Percentiles rank a stretch among this genome's conserved stretches.
These are phyloP conservation scores for Channa maculata DNA, from an alignment of 2,113 vertebrate genomes.

Conservation along the genomic window DNA sequence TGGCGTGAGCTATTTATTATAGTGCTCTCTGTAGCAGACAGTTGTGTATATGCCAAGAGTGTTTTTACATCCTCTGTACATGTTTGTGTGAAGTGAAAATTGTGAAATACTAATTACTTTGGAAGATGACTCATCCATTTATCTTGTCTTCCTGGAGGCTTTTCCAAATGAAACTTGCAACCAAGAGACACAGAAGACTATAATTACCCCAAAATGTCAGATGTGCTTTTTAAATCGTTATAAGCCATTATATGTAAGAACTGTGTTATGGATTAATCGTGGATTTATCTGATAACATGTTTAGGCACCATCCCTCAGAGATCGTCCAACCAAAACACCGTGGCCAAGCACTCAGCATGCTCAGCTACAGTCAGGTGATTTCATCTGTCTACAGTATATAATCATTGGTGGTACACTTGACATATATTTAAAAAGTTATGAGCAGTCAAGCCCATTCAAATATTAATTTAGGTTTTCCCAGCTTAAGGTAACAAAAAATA, in stretches of 20 bases:
- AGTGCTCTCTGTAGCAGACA: background rate
- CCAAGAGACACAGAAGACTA: background rate
- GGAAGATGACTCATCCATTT: conserved; percentile 16
- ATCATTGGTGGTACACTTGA: too few species aligned
- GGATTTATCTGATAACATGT: conserved; percentile 21
- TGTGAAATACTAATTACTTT: conserved; percentile 11
- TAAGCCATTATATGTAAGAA: background rate
- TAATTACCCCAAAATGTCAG: conserved; percentile 25
- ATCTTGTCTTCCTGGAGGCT: conserved; percentile 21
- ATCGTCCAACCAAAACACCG: conserved; percentile 68
- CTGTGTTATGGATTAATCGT: conserved; percentile 2
- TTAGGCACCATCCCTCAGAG: conserved; percentile 81
- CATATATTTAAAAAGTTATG: background rate
- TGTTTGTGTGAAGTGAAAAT: conserved; percentile 6
- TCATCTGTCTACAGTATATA: background rate
- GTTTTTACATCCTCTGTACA: conserved; percentile 10
- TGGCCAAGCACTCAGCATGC: conserved; percentile 56
- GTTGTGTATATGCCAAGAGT: background rate
- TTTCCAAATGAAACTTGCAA: conserved; percentile 25
- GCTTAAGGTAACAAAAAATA: background rate
- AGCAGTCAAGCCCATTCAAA: background rate
- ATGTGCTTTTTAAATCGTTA: background rate
- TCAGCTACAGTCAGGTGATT: conserved; percentile 83
- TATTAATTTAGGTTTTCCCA: background rate
- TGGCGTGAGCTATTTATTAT: background rate